phyloP scores from a whole-genome alignment of 2,888 invertebrate genomes.

The Amiota minor region DNA sequence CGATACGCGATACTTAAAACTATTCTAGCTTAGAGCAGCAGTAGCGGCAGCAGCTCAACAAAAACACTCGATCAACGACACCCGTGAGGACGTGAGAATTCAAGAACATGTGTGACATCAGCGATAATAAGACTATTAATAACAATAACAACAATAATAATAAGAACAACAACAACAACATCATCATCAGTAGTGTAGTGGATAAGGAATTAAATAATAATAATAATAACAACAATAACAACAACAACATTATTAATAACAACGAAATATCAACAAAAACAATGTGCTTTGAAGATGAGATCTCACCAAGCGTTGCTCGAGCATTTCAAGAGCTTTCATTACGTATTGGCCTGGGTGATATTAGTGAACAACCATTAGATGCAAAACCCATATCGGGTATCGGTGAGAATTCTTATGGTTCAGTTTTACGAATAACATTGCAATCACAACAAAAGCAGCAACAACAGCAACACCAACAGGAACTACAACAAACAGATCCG shows the following conservation, averaged over 20 bases:
- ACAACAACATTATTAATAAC: background rate
- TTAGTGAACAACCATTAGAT: conserved; percentile 18
- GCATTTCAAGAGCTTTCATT: conserved; percentile 31
- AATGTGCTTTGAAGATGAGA: background rate
- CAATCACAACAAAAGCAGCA: conserved; percentile 28
- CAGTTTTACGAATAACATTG: conserved; percentile 36
- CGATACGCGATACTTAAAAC: too few relatives aligned
- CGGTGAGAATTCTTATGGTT: conserved; percentile 46
- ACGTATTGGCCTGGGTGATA: background rate
- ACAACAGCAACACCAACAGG: conserved; percentile 27
- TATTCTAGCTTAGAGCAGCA: too few relatives aligned
- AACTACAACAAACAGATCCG: conserved; percentile 38
- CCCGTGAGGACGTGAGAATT: background rate
- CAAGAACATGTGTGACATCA: conserved; percentile 12
- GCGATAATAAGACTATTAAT: background rate
- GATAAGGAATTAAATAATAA: background rate
- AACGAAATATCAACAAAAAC: background rate
- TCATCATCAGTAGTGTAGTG: too few relatives aligned
- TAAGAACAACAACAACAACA: background rate
- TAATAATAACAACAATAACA: background rate
- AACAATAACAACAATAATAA: background rate
- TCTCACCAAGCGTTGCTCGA: background rate
- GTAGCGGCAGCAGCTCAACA: background rate
- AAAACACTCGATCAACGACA: conserved; percentile 4
- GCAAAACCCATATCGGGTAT: conserved; percentile 42